Conservation (phyloP, 2,888 invertebrate species). For the Ectropis crepuscularia region DNA sequence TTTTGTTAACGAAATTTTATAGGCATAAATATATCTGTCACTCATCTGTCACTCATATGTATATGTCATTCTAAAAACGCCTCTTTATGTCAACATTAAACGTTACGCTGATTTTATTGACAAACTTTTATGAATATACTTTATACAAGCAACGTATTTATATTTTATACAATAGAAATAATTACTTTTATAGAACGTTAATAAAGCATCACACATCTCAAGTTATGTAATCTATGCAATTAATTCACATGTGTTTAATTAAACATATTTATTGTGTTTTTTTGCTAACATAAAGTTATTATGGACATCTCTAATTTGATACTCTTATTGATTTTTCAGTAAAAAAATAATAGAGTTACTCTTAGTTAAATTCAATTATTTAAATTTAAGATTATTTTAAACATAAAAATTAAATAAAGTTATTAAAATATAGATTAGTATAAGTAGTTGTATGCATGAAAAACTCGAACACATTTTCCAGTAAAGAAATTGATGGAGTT, state of each 20-base stretch:
- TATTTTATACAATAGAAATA: conserved; percentile 22
- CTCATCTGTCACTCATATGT: no score
- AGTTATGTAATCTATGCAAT: not conserved
- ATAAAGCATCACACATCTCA: conserved; percentile 7
- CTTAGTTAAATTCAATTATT: not conserved
- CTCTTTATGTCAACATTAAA: no score
- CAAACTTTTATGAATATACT: conserved; percentile 10
- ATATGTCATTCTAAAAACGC: no score
- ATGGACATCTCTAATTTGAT: no score
- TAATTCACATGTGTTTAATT: not conserved
- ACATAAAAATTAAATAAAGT: not conserved
- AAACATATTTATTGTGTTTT: no score
- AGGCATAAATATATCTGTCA: no score
- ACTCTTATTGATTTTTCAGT: no score
- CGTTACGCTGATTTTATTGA: conserved; percentile 15
- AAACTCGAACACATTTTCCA: conserved; percentile 2
- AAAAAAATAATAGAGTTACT: no score
- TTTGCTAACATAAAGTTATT: no score
- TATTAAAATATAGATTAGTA: not conserved
- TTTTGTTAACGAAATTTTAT: no score
- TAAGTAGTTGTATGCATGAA: not conserved
- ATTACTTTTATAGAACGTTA: conserved; percentile 13
- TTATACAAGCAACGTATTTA: conserved; percentile 17
- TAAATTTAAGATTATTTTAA: conserved; percentile 1
- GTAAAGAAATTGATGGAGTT: not conserved